Evolutionary conservation across 1,140 invertebrate species (phyloP).

Genomic region (Diorhabda elongata): DNA sequence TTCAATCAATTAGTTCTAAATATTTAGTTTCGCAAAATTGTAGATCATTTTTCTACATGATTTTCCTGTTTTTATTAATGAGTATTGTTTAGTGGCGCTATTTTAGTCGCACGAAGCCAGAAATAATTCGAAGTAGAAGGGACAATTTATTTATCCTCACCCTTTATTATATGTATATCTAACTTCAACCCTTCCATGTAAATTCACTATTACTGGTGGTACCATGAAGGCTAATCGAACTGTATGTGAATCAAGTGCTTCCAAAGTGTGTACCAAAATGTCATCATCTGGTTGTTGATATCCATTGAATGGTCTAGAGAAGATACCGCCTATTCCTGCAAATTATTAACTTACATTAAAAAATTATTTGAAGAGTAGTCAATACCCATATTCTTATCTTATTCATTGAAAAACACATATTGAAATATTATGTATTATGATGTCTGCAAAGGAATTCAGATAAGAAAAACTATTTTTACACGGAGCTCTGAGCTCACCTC

Average conservation of each 20-base stretch:
- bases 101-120: too few species aligned
- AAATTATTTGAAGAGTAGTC: not conserved
- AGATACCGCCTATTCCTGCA: constrained; percentile 14
- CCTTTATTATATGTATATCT: constrained; percentile 68
- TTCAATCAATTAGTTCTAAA: too few species aligned
- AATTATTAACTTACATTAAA: not conserved
- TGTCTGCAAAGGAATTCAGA: too few species aligned
- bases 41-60: too few species aligned
- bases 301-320: constrained; percentile 18
- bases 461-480: too few species aligned
- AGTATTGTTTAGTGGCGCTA: too few species aligned
- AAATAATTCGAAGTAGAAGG: too few species aligned
- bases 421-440: not conserved
- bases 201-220: constrained; percentile 73
- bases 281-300: constrained; percentile 46
- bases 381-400: not conserved
- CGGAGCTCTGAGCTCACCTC: too few species aligned
- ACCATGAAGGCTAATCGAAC: constrained; percentile 78
- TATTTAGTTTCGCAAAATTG: too few species aligned
- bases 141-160: constrained; percentile 16
- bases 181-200: constrained; percentile 77
- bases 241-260: constrained; percentile 71
- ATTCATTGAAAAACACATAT: not conserved
- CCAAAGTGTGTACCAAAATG: constrained; percentile 58
- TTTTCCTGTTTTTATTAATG: too few species aligned